Conservation (phyloP, 1,140 invertebrate species). For the Cydia fagiglandana region DNA sequence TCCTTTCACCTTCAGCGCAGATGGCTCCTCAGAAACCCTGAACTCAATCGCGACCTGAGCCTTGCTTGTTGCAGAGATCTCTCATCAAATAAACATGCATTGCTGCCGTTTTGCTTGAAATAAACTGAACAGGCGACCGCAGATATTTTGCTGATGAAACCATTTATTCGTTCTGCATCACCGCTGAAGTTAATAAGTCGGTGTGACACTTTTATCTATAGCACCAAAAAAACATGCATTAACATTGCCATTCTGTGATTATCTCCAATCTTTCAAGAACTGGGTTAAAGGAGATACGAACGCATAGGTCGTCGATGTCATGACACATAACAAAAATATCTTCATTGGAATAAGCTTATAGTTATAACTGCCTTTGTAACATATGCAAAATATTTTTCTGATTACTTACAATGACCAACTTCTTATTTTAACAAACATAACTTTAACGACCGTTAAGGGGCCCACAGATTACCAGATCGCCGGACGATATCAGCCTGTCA, state of each 20-base stretch:
- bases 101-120: neutral
- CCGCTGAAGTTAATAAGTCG: no score
- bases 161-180: no score
- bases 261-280: constrained; percentile 10
- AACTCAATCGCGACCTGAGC: constrained; percentile 43
- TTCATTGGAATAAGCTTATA: neutral
- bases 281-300: neutral
- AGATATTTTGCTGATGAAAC: no score
- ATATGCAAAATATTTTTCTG: no score
- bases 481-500: no score
- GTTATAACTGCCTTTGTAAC: no score
- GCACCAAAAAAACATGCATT: neutral
- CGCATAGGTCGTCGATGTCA: neutral
- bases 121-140: neutral
- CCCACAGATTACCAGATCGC: no score
- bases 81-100: neutral
- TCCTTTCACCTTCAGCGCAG: constrained; percentile 47
- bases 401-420: no score
- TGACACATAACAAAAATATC: neutral
- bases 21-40: constrained; percentile 42
- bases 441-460: no score
- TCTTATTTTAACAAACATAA: no score
- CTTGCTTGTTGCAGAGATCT: constrained; percentile 32
- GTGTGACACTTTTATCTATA: constrained; percentile 1
- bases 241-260: neutral